Base-by-base conservation (phyloP, 2,113 vertebrate genomes). In the Narcine bancroftii region DNA sequence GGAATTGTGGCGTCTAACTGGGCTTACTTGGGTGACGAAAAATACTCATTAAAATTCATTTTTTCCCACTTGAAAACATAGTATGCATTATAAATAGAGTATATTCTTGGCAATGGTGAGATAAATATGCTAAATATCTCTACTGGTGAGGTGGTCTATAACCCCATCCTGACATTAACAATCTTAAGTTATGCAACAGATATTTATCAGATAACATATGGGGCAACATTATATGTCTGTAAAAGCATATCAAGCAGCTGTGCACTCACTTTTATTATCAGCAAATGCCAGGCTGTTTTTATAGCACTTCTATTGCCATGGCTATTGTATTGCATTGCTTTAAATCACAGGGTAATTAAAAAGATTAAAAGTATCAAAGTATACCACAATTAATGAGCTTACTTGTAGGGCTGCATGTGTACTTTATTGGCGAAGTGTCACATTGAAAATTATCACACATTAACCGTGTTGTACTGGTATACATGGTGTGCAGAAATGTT, bases 41-140 rank as follows among this genome's bases (percentile, higher is more conserved):
- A 87, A 60, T 63, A 15, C 81, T 87, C 53, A 87, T 63, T 87
- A 87, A 87, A 87, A 87, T 87, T 60, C 53, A 87, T 87, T 87
- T 21, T 53, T 87, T 87, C 36, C n/a, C 81, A 56, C 15, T 39
- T 87, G 81, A 87, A 85, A 87, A 87, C 53, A 7, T 60, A 36
- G n/a, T 33, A 60, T 60, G n/a, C 81, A 87, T 87, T 87, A 87
- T 60, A 87, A 87, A 60, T 19, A 63, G 81, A 60, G 60, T 19
- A 87, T 87, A n/a, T 19, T 87, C 33, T 60, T 56, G 33, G 53
- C 6, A 87, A 53, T 36, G 33, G 15, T 60, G 81, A 36, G 53
- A 87, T 60, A 87, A 87, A 60, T 36, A 63, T 87, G 81, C 15
- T 60, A 87, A 87, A 87, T 60, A 87, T 60, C n/a, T 87, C 53